Percentiles rank a stretch among this genome's conserved stretches.
phyloP scores from a whole-genome alignment of 2,113 vertebrate species.

The Laterallus jamaicensis region DNA sequence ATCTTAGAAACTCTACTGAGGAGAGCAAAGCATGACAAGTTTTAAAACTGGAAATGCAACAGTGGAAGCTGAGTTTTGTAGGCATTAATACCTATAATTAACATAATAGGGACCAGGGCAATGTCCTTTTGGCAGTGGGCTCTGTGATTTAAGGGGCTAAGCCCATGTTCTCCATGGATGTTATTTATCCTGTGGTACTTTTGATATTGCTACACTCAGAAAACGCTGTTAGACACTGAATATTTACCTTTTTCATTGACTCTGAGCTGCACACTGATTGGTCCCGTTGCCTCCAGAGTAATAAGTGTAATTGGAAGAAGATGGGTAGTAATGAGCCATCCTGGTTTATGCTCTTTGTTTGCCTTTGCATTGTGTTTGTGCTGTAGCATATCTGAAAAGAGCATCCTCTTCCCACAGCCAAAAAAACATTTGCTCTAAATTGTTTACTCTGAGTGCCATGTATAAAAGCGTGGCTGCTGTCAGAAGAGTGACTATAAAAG shows the following conservation, averaged over 20 bases:
- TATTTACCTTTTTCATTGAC: neutral
- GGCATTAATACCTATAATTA: neutral
- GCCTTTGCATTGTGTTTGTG: neutral
- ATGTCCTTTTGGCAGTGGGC: neutral
- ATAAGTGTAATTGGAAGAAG: neutral
- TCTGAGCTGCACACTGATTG: neutral
- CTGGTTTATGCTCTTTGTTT: neutral
- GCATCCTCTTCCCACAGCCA: conserved; percentile 34
- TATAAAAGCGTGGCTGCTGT: conserved; percentile 1
- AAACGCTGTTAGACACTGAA: neutral
- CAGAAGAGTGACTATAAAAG: conserved; percentile 9
- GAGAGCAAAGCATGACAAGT: neutral
- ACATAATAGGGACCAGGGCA: neutral
- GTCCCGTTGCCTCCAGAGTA: neutral
- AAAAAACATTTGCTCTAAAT: neutral
- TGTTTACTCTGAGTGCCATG: conserved; percentile 11
- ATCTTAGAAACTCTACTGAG: neutral
- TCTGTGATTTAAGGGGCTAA: neutral
- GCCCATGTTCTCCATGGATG: neutral
- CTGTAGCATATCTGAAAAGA: neutral
- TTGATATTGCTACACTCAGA: neutral
- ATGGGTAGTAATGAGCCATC: neutral
- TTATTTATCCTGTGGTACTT: neutral
- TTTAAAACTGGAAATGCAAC: neutral
- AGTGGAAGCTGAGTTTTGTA: neutral